phyloP scores from a whole-genome alignment of 2,113 vertebrate species.

The Athene noctua region DNA sequence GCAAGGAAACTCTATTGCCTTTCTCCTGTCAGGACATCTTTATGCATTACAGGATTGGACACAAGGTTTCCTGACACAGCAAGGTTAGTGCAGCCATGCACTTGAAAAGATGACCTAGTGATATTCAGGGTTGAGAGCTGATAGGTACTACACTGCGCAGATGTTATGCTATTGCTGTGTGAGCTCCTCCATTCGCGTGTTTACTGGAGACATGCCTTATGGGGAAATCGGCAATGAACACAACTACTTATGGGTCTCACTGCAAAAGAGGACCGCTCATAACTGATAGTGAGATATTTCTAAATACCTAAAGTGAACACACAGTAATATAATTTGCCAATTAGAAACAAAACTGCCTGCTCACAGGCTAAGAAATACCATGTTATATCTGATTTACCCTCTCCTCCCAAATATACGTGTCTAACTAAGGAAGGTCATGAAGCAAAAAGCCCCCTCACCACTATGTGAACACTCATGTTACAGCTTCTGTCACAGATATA shows the following conservation, averaged over 20 bases:
- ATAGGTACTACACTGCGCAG: not conserved
- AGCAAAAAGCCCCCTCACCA: not conserved
- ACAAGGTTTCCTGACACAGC: constrained; percentile 23
- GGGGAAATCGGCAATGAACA: not conserved
- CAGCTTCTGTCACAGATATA: not conserved
- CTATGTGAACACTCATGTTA: not conserved
- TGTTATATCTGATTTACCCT: not conserved
- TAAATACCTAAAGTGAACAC: not conserved
- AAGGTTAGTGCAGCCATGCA: constrained; percentile 16
- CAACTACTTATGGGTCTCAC: not conserved
- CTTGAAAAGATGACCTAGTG: not conserved
- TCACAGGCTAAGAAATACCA: not conserved
- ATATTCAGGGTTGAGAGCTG: not conserved
- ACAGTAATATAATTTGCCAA: not conserved
- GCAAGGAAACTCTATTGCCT: not conserved
- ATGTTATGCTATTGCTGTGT: not conserved
- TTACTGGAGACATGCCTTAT: not conserved
- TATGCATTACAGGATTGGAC: not conserved
- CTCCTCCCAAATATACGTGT: not conserved
- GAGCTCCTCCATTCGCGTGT: not conserved
- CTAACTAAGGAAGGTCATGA: not conserved
- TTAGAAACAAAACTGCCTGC: not conserved
- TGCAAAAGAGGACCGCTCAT: not conserved
- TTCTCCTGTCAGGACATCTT: constrained; percentile 11
- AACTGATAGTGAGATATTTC: not conserved